These are phyloP conservation scores for Apotomis turbidana DNA, from an alignment of 2,888 invertebrate species.

Conservation along the genomic window DNA sequence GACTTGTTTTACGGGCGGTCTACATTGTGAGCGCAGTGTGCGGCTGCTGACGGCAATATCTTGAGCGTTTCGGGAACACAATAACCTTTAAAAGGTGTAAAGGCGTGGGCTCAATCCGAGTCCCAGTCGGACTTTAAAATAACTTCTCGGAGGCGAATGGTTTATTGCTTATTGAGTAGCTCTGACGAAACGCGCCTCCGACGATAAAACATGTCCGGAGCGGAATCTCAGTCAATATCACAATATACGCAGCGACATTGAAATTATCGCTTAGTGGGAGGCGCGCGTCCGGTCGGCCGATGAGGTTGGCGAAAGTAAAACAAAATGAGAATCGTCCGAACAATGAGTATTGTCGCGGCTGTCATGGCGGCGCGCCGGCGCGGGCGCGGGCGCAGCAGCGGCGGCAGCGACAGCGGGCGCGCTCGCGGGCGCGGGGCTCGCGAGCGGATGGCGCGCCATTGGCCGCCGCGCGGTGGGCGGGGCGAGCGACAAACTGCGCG, in stretches of 20 bases:
- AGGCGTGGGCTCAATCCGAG: constrained; percentile 75
- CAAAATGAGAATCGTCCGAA: constrained; percentile 79
- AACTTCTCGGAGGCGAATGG: constrained; percentile 81
- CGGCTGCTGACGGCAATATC: constrained; percentile 57
- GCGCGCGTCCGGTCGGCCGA: constrained; percentile 60
- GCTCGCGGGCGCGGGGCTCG: constrained; percentile 61
- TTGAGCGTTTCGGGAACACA: constrained; percentile 77
- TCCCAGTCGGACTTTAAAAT: constrained; percentile 76
- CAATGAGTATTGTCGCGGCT: constrained; percentile 79
- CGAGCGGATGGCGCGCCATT: constrained; percentile 68
- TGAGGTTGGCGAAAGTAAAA: constrained; percentile 70
- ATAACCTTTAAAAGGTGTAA: constrained; percentile 83
- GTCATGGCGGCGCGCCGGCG: constrained; percentile 44
- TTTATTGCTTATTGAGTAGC: constrained; percentile 83
- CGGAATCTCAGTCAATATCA: constrained; percentile 82
- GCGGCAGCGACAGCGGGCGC: constrained; percentile 59
- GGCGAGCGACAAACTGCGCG: constrained; percentile 79
- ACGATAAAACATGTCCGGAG: constrained; percentile 76
- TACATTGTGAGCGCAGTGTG: constrained; percentile 39
- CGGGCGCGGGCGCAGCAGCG: constrained; percentile 51
- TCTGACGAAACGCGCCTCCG: constrained; percentile 78
- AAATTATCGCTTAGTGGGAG: constrained; percentile 82
- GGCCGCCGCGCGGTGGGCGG: constrained; percentile 72
- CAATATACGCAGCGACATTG: constrained; percentile 78
- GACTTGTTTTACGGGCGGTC: constrained; percentile 37